Evolutionary conservation across 2,888 invertebrate species (phyloP), one percentile per base, ranked within the genome.

Genomic region (Antitype chi): DNA sequence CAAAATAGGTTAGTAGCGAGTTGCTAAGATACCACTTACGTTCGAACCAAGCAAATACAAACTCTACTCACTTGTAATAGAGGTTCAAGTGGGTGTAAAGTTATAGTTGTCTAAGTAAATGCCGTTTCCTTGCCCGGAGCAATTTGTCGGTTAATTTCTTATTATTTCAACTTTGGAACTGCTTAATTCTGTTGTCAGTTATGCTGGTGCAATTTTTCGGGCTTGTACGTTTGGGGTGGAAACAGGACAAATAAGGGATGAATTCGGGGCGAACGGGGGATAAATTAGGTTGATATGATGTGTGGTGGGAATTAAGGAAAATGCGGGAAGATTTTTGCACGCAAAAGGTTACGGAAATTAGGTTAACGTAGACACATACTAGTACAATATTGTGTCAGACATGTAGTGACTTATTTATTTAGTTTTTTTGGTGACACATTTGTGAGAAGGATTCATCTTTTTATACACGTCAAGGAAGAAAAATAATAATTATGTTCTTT

Each of bases 131-230:
- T 85, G 73, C 73, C 74, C 25, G 52, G 67, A 74, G 80, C 78
- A 85, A 81, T 87, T 85, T 85, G 78, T 71, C 43, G 74, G 75
- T 85, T 88, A 87, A 87, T 88, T 87, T 79, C 80, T 87, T 88
- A 79, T 84, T 84, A 78, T 84, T 75, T 73, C 38, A 70, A 76
- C 68, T 77, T 86, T 76, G 64, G 70, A 68, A 86, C 75, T 84
- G 76, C 68, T 80, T 82, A 66, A 79, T 78, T 78, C 63, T 32
- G 71, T 70, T 78, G 83, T 79, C 73, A 67, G 74, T 70, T 73
- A 67, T 66, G 57, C 15, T 52, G 17, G 49, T 63, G 63, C 43
- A 63, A 76, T 73, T 77, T 78, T 81, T 86, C 9, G 43, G 47
- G 32, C 32, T 59, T 55, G 23, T 69, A 64, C 28, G 38, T 66